Conservation (phyloP, 64 coral and sea anemone species). For the Pocillopora verrucosa region DNA sequence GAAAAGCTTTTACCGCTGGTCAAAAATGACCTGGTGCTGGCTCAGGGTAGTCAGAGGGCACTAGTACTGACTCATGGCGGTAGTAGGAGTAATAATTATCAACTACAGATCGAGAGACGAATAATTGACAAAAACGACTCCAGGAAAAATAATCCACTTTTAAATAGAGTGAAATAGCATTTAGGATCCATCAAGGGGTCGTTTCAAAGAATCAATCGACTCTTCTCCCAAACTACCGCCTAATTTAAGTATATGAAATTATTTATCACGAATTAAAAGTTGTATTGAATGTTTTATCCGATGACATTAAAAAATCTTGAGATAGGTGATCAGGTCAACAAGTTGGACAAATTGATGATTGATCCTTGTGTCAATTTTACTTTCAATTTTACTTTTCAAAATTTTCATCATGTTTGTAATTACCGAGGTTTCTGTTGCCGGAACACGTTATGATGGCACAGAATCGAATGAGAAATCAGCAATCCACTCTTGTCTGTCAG, state of each 20-base stretch:
- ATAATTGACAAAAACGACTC: slow-evolving; percentile 31
- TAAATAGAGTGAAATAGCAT: background rate
- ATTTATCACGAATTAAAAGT: too few species aligned
- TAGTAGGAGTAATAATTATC: slow-evolving; percentile 73
- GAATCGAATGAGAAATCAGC: too few species aligned
- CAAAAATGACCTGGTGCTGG: slow-evolving; percentile 67
- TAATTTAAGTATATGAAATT: background rate
- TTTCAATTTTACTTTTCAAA: too few species aligned
- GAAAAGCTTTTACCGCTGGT: slow-evolving; percentile 61
- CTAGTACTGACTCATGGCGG: slow-evolving; percentile 81
- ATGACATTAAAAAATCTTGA: background rate
- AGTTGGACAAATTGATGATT: too few species aligned
- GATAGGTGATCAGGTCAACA: background rate
- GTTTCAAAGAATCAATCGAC: background rate
- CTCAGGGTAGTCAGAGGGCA: slow-evolving; percentile 79
- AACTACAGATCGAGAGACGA: slow-evolving; percentile 63
- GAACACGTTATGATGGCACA: too few species aligned
- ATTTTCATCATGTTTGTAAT: too few species aligned
- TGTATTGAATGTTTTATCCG: too few species aligned
- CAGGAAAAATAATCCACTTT: background rate
- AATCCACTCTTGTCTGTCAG: too few species aligned
- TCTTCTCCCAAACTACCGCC: background rate
- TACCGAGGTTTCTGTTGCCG: too few species aligned
- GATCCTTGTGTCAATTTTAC: too few species aligned
- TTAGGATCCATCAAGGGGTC: background rate